Conservation (phyloP, 1,140 invertebrate species). For the Cydia splendana region DNA sequence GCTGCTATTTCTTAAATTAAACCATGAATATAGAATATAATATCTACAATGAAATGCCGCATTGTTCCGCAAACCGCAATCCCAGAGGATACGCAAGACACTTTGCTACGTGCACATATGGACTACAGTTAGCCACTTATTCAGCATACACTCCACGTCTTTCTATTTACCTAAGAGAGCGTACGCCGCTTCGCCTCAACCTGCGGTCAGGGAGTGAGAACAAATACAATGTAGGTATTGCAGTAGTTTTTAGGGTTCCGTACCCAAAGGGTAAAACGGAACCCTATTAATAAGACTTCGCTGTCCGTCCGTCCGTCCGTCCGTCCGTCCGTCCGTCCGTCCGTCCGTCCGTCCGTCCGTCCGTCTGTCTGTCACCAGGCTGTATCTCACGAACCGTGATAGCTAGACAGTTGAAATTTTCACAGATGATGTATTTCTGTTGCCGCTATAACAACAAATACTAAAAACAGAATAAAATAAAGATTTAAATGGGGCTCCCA, state of each 20-base stretch:
- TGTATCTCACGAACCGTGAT: too few relatives aligned
- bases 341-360: too few relatives aligned
- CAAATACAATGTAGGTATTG: not conserved
- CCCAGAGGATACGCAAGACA: not conserved
- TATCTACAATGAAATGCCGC: not conserved
- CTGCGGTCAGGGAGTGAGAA: not conserved
- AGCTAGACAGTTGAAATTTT: too few relatives aligned
- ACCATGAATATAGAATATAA: not conserved
- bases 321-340: too few relatives aligned
- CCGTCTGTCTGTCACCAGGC: too few relatives aligned
- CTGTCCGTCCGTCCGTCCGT: too few relatives aligned
- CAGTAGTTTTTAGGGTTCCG: not conserved
- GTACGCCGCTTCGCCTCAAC: not conserved
- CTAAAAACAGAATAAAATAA: too few relatives aligned
- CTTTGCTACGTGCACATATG: slow-evolving; percentile 12
- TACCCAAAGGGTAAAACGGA: too few relatives aligned
- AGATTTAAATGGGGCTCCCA: too few relatives aligned
- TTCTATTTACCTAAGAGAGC: not conserved
- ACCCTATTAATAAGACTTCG: too few relatives aligned
- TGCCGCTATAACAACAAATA: too few relatives aligned
- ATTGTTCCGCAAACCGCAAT: slow-evolving; percentile 9
- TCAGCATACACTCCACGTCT: not conserved
- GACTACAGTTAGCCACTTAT: slow-evolving; percentile 11
- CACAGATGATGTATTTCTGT: too few relatives aligned
- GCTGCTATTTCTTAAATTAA: not conserved